Evolutionary conservation across 1,140 invertebrate species (phyloP).

Genomic region (Lepidostoma basale): DNA sequence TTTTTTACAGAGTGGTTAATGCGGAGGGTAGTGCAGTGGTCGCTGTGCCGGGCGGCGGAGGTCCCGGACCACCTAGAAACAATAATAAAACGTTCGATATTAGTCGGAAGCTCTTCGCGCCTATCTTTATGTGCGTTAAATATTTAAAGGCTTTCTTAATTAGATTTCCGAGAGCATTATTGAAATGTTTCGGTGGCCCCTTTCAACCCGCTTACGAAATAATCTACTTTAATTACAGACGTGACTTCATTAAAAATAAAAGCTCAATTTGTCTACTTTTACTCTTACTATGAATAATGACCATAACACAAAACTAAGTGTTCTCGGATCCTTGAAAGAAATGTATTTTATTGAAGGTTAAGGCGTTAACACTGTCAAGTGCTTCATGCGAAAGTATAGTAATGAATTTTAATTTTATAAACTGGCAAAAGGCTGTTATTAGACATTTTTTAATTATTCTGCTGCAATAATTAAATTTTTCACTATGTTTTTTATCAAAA

Average conservation of each 20-base stretch:
- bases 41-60: background rate
- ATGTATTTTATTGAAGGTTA: no score
- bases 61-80: conserved; percentile 42
- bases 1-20: conserved; percentile 23
- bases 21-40: background rate
- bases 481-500: no score
- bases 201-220: background rate
- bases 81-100: conserved; percentile 43
- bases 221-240: conserved; percentile 5
- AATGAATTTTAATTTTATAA: background rate
- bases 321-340: no score
- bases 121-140: conserved; percentile 39
- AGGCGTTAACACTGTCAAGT: no score
- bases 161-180: conserved; percentile 18
- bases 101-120: conserved; percentile 42
- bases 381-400: background rate
- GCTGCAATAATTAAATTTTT: no score
- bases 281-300: background rate
- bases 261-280: no score
- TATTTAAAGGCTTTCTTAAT: conserved; percentile 20
- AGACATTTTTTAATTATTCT: no score
- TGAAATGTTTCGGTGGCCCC: conserved; percentile 19
- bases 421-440: no score
- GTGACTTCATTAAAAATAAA: background rate
- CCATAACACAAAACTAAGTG: background rate